These are phyloP conservation scores for Drosophila mercatorum DNA, from an alignment of 2,888 invertebrate genomes.

Conservation along the genomic window DNA sequence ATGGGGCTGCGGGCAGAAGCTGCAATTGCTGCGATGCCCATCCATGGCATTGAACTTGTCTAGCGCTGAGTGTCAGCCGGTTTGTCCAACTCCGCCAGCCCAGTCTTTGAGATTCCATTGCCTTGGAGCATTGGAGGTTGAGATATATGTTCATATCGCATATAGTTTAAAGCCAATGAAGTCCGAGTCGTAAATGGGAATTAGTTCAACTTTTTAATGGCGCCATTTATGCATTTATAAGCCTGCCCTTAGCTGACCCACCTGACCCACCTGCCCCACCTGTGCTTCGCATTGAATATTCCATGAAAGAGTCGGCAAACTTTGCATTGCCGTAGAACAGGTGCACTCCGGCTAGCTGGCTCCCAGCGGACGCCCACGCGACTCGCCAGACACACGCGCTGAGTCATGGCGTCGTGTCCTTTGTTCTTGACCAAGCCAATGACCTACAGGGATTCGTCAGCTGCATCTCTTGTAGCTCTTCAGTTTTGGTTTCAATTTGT, in stretches of 20 bases:
- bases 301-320: conserved; percentile 54
- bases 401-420: conserved; percentile 40
- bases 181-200: conserved; percentile 7
- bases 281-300: conserved; percentile 51
- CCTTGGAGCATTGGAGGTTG: background rate
- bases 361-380: conserved; percentile 46
- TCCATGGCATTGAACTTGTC: conserved; percentile 80
- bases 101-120: conserved; percentile 38
- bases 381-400: conserved; percentile 38
- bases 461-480: conserved; percentile 2
- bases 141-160: background rate
- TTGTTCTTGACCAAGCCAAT: conserved; percentile 27
- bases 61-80: conserved; percentile 69
- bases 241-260: conserved; percentile 8
- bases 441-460: conserved; percentile 21
- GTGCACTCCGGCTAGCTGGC: conserved; percentile 49
- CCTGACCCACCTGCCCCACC: too few species aligned
- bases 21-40: conserved; percentile 68
- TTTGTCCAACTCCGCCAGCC: conserved; percentile 66
- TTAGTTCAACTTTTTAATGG: conserved; percentile 41
- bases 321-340: conserved; percentile 70
- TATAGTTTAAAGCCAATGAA: background rate
- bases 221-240: conserved; percentile 58
- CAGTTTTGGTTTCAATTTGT: conserved; percentile 34
- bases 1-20: conserved; percentile 4